These are phyloP conservation scores for Diadegma fenestrale DNA, from an alignment of 2,888 invertebrate genomes.

Conservation along the genomic window DNA sequence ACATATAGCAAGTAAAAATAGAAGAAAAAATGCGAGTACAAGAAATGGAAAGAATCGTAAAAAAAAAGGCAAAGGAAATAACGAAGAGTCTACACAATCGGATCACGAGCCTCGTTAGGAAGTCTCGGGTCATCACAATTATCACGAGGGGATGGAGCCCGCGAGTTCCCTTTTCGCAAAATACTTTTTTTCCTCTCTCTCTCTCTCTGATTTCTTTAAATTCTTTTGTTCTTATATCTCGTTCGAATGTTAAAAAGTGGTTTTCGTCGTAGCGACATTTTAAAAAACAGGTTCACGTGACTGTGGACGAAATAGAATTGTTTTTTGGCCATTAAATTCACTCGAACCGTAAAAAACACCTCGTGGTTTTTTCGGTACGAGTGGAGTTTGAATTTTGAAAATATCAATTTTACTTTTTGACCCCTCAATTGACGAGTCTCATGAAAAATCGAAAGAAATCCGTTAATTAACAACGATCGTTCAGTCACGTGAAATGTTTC, in stretches of 20 bases:
- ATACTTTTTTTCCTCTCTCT: slow-evolving; percentile 54
- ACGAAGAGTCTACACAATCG: slow-evolving; percentile 59
- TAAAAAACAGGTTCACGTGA: slow-evolving; percentile 31
- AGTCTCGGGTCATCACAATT: slow-evolving; percentile 68
- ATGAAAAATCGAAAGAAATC: background rate
- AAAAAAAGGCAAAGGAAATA: slow-evolving; percentile 40
- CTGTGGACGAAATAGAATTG: background rate
- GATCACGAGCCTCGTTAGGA: slow-evolving; percentile 69
- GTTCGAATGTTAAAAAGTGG: slow-evolving; percentile 55
- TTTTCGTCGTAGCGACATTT: slow-evolving; percentile 12
- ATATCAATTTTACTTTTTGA: background rate
- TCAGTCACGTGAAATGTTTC: slow-evolving; percentile 26
- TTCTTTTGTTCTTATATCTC: slow-evolving; percentile 39
- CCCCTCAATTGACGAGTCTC: background rate
- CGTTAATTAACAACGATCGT: background rate
- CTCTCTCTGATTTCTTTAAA: slow-evolving; percentile 25
- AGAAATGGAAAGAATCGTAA: slow-evolving; percentile 26
- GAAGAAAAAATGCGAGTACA: slow-evolving; percentile 43
- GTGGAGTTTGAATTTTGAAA: background rate
- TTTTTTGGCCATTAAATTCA: background rate
- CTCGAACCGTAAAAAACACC: too few relatives aligned
- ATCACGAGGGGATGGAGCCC: slow-evolving; percentile 66
- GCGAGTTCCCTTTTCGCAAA: slow-evolving; percentile 68
- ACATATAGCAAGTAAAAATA: background rate
- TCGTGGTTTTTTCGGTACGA: background rate